Base-by-base conservation (phyloP, 2,113 vertebrate genomes). In the Ginglymostoma cirratum region DNA sequence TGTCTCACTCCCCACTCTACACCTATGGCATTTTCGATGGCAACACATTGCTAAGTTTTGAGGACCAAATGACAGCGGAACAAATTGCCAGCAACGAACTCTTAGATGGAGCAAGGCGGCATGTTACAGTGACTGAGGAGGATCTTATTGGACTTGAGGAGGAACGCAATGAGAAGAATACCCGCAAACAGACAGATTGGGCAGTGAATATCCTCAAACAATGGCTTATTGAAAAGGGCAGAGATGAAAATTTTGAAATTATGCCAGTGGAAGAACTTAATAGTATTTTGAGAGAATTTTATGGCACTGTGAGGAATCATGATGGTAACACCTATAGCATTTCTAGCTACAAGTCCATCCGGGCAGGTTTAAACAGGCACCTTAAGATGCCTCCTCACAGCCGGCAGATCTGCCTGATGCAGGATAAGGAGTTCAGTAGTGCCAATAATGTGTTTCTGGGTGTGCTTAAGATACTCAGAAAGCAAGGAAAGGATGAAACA, bases 301-400 rank as follows among this genome's bases (percentile, higher is more conserved):
- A 97, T 97, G 97, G 96, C 90, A 97, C 97, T 0, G 89, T 97
- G 96, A 96, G 97, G 96, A 97, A 97, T 96, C 96, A 97, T 0
- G 97, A 97, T 72, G 97, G 97, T 94, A 97, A 97, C 95, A 97
- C 97, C 96, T 97, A 97, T 97, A 97, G 97, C 67, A 97, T 97
- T 96, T 97, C 97, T 96, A 97, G 97, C 96, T 97, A 97, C 96
- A 97, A 97, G 95, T 97, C 97, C 24, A 97, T 97, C 96, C 97
- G 97, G 94, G 97, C 97, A 6, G 97, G 97, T 96, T 96, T 97
- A 96, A 97, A 97, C 96, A 96, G 97, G 96, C 96, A 97, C 96
- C 97, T 97, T 96, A 97, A 95, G 97, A 97, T 97, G 97, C 96
- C 97, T 4, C 97, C 97, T 95, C 97, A 97, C 0, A 97, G 96